Percentiles rank a stretch among this genome's conserved stretches.
phyloP scores from a whole-genome alignment of 2,797 vertebrate species.

The Bovichtus diacanthus region DNA sequence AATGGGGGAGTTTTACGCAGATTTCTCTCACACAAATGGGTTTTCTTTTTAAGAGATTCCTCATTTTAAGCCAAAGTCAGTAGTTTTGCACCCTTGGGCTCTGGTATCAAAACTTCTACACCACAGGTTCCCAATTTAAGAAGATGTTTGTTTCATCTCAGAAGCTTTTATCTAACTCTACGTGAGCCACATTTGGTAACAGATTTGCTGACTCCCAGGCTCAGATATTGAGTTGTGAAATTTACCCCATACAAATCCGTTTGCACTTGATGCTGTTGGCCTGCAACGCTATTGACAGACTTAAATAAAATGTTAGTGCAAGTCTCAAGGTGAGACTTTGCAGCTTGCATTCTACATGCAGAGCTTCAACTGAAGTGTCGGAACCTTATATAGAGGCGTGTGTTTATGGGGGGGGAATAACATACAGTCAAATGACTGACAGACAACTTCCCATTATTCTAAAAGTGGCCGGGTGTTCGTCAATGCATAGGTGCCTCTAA shows the following conservation, averaged over 20 bases:
- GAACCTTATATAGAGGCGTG: not conserved
- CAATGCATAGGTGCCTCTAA: conserved; percentile 13
- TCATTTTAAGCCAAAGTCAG: conserved; percentile 1
- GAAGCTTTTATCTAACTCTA: conserved; percentile 33
- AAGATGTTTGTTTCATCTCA: conserved; percentile 15
- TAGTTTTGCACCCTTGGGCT: conserved; percentile 9
- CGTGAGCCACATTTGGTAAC: conserved; percentile 34
- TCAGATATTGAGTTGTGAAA: conserved; percentile 48
- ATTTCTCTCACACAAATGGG: conserved; percentile 20
- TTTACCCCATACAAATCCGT: conserved; percentile 29
- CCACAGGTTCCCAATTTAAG: conserved; percentile 12
- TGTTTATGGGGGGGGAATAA: not conserved
- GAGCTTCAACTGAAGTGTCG: conserved; percentile 7
- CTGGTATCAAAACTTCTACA: conserved; percentile 12
- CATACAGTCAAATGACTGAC: not conserved
- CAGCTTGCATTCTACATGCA: conserved; percentile 6
- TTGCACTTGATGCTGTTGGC: conserved; percentile 33
- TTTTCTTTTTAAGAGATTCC: conserved; percentile 9
- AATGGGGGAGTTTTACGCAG: conserved; percentile 9
- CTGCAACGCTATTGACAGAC: conserved; percentile 44
- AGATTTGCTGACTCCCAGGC: conserved; percentile 40
- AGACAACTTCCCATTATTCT: not conserved
- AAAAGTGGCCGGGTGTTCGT: conserved; percentile 14
- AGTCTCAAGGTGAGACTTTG: conserved; percentile 44
- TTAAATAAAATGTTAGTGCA: conserved; percentile 36